phyloP scores from a whole-genome alignment of 1,140 invertebrate genomes.

The Proales similis region DNA sequence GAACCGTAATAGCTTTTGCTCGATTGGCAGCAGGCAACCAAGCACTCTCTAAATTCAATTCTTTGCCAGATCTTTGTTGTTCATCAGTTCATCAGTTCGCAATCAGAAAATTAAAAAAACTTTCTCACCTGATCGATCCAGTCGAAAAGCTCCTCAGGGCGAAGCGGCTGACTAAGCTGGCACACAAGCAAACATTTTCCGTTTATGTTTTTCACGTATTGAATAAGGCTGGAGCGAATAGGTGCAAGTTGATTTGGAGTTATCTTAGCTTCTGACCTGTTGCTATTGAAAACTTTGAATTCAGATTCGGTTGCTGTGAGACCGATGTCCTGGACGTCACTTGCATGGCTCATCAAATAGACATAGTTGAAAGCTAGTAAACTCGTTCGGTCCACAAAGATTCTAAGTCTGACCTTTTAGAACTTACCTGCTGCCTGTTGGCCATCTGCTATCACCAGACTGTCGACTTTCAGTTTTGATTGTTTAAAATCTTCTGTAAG shows the following conservation, averaged over 20 bases:
- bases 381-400: neutral
- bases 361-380: slow-evolving; percentile 23
- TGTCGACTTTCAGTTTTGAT: slow-evolving; percentile 22
- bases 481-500: slow-evolving; percentile 6
- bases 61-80: slow-evolving; percentile 7
- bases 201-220: slow-evolving; percentile 2
- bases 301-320: slow-evolving; percentile 33
- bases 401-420: neutral
- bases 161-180: slow-evolving; percentile 3
- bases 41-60: slow-evolving; percentile 7
- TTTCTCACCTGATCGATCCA: slow-evolving; percentile 19
- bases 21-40: slow-evolving; percentile 22
- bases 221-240: slow-evolving; percentile 17
- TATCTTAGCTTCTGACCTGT: neutral
- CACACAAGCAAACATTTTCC: slow-evolving; percentile 12
- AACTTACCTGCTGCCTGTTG: neutral
- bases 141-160: slow-evolving; percentile 23
- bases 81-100: neutral
- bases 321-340: neutral
- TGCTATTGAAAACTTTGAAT: slow-evolving; percentile 14
- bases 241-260: neutral
- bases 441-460: slow-evolving; percentile 28
- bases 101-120: neutral
- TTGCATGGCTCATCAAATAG: slow-evolving; percentile 17
- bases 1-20: slow-evolving; percentile 14